Base-by-base conservation (phyloP, 1,140 invertebrate genomes). In the Drosophila miranda region DNA sequence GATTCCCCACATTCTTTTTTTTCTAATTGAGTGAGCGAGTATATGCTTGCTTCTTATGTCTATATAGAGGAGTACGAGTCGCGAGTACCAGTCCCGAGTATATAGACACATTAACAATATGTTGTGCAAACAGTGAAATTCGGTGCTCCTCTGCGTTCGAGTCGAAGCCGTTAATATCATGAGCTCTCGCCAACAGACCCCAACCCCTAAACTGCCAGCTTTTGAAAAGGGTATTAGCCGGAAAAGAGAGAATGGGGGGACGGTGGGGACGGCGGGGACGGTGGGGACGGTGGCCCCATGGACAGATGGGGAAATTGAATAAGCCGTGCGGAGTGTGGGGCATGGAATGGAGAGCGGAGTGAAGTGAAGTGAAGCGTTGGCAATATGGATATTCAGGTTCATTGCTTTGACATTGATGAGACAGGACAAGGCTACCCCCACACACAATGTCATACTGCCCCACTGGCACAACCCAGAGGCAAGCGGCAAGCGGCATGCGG, bases 361-460 rank as follows among this genome's bases (percentile, higher is more conserved):
- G 34, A 38, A 38, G 11, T 38, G 34, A 38, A 38, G 34, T 38
- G 34, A 69, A 69, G 66, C 66, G 66, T 78, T 83, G 76, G 72
- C 80, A 86, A 86, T 86, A 69, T 76, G 83, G 72, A 84, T 83
- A 69, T 69, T 69, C 79, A 78, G 82, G 81, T 86, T 87, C 81
- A 87, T 87, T 87, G 82, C 68, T 75, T 81, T 78, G 81, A 86
- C 81, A 87, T 87, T 86, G 81, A 86, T 81, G 82, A 70, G 80
- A 76, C 79, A 64, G 62, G 66, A 69, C 64, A 68, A 66, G 66
- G 66, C 66, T 68, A 68, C 34, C 34, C 34, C 11, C 50, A 68
- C 59, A 61, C 48, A 21, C 38, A 41, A 8, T 30, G 30, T 30
- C 6, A 28, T 14, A 62, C 30, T 30, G 28, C 28, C 28, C 2